phyloP scores from a whole-genome alignment of 2,113 vertebrate genomes.

The Lepidothrix coronata region DNA sequence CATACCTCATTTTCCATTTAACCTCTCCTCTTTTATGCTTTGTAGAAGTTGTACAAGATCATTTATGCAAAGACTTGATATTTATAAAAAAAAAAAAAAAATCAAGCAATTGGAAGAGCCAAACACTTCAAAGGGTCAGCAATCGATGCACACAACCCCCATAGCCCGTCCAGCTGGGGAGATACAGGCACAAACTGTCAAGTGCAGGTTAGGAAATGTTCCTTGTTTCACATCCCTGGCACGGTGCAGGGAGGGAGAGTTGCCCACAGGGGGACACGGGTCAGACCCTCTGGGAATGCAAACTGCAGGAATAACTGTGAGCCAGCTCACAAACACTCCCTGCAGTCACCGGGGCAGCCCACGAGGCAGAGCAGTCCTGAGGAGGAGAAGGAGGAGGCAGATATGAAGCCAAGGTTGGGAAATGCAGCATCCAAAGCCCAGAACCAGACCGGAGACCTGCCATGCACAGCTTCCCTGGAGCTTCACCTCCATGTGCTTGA shows the following conservation, averaged over 20 bases:
- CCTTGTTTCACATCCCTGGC: background rate
- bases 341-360: background rate
- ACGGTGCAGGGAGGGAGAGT: fast-evolving
- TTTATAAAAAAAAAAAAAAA: background rate
- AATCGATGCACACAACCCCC: background rate
- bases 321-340: background rate
- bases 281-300: background rate
- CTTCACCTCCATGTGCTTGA: background rate
- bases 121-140: background rate
- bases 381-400: background rate
- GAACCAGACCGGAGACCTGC: fast-evolving
- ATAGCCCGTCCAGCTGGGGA: background rate
- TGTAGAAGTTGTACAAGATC: background rate
- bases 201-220: fast-evolving
- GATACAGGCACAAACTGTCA: background rate
- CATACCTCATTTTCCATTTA: constrained; percentile 19
- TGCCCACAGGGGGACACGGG: background rate
- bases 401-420: background rate
- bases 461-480: fast-evolving
- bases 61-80: background rate
- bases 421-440: fast-evolving
- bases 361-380: background rate
- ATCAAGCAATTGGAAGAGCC: background rate
- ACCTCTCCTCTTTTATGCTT: constrained; percentile 14
- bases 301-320: background rate